A percentile compares a stretch with the other conserved stretches of the same genome.
phyloP scores from a whole-genome alignment of 2,888 invertebrate genomes.

The Epinotia demarniana region DNA sequence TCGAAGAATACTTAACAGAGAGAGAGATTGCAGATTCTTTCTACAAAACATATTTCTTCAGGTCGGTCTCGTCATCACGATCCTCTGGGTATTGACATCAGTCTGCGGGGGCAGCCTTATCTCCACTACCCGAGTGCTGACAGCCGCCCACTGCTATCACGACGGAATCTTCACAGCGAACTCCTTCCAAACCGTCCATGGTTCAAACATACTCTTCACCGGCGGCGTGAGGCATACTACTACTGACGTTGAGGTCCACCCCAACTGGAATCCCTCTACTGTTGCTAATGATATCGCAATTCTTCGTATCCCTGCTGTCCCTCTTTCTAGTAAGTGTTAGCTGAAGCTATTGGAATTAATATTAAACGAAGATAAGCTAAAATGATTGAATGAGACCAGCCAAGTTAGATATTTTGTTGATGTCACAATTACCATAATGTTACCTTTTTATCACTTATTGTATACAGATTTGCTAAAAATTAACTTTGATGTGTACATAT shows the following conservation, averaged over 20 bases:
- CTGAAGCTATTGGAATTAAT: not conserved
- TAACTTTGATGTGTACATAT: too few relatives aligned
- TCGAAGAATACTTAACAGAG: too few relatives aligned
- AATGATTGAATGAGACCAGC: too few relatives aligned
- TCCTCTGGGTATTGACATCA: constrained; percentile 49
- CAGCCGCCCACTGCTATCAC: constrained; percentile 66
- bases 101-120: constrained; percentile 68
- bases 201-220: constrained; percentile 59
- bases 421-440: too few relatives aligned
- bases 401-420: too few relatives aligned
- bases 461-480: too few relatives aligned
- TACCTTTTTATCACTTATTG: too few relatives aligned
- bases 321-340: constrained; percentile 52
- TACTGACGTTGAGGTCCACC: constrained; percentile 56
- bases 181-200: constrained; percentile 62
- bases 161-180: constrained; percentile 63
- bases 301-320: constrained; percentile 52
- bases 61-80: constrained; percentile 57
- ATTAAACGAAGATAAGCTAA: not conserved
- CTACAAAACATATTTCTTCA: constrained; percentile 33
- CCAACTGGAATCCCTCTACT: constrained; percentile 57
- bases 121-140: constrained; percentile 52
- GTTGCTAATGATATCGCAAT: constrained; percentile 65
- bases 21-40: too few relatives aligned
- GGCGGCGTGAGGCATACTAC: constrained; percentile 62